Evolutionary conservation across 2,113 vertebrate species (phyloP).

Genomic region (Archilochus colubris): DNA sequence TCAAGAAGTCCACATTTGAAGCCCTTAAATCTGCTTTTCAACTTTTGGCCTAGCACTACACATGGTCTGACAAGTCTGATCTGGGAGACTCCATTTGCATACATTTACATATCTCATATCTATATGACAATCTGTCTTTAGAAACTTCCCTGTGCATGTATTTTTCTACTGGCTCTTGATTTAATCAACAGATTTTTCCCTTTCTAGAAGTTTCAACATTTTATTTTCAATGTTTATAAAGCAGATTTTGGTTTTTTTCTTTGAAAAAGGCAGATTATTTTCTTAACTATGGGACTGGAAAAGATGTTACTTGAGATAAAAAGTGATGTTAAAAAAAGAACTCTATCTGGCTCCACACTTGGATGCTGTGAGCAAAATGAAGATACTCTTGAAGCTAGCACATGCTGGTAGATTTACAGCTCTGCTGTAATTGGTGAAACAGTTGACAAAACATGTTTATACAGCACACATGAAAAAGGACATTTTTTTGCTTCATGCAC

Average conservation of each 20-base stretch:
- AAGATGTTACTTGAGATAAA: background rate
- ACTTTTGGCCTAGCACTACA: background rate
- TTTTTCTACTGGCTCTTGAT: background rate
- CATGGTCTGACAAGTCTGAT: background rate
- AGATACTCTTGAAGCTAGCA: conserved; percentile 17
- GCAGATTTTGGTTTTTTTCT: background rate
- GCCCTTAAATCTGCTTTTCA: background rate
- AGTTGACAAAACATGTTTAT: conserved; percentile 26
- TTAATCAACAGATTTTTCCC: background rate
- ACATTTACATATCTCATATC: background rate
- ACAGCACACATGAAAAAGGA: background rate
- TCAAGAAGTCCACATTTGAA: background rate
- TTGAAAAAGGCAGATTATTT: background rate
- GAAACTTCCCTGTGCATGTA: background rate
- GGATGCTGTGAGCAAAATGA: conserved; percentile 21
- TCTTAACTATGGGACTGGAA: background rate
- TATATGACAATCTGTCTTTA: background rate
- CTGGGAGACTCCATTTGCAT: background rate
- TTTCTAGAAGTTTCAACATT: background rate
- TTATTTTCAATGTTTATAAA: background rate
- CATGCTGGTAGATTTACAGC: conserved; percentile 25
- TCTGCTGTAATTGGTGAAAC: conserved; percentile 25
- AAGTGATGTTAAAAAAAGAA: background rate
- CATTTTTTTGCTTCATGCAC: background rate
- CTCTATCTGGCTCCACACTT: background rate